Evolutionary conservation across 2,888 invertebrate species (phyloP), one percentile per base, ranked within the genome.

Genomic region (Caenorhabditis sinica): DNA sequence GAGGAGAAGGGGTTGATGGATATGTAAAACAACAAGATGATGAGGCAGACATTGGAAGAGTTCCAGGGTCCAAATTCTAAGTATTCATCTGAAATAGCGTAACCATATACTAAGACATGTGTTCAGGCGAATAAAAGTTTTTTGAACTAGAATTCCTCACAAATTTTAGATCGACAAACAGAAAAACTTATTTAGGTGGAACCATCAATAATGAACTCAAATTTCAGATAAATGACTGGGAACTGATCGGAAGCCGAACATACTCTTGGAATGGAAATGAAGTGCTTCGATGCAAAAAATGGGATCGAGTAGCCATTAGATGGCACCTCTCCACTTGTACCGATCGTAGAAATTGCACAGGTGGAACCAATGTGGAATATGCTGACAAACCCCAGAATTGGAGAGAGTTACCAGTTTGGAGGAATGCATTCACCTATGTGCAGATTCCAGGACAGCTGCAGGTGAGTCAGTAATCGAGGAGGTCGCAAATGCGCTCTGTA

Each of bases 221-320:
- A 28, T 84, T 89, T 49, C 77, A 87, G 86, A 77, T 87, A 56
- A 84, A 86, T 49, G 85, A 87, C 60, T 89, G 88, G 88, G 88
- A 89, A 65, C 56, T 88, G 51, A 88, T 89, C 61, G 89, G 89
- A 72, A 85, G 86, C 30, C 69, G 88, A 36, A 89, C 88, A 6
- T 89, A 89, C 61, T 73, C 86, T 13, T 89, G 87, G 86, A 83
- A 83, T 53, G 88, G 88, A 30, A 82, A 81, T n/a, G 81, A 86
- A 43, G 81, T 87, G 8, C 66, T 89, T 40, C 51, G 86, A 58
- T 89, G 89, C 69, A 82, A 86, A 63, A 87, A 87, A 51, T 89
- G 89, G 89, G 88, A 89, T 66, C 86, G 86, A 68, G 89, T 89
- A 13, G 89, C 89, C 11, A 84, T 89, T 40, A 89, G 89, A 83